Conservation (phyloP, 2,113 vertebrate genomes). For the Pleuronectes platessa region DNA sequence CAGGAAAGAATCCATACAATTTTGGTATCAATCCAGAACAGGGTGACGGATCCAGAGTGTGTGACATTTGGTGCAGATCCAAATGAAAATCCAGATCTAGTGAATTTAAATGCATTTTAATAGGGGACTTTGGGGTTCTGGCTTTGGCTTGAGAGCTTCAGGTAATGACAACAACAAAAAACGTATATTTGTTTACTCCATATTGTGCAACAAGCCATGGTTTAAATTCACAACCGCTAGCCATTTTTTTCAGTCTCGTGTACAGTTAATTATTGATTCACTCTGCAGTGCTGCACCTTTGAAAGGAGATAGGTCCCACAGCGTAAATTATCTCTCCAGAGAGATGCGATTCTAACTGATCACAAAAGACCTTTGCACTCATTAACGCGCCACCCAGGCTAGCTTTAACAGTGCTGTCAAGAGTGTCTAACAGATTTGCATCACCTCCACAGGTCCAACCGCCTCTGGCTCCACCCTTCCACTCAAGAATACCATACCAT, state of each 20-base stretch:
- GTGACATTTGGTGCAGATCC: no score
- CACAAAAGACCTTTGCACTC: conserved; percentile 57
- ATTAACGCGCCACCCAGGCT: conserved; percentile 20
- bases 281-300: not conserved
- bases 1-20: not conserved
- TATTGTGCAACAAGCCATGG: not conserved
- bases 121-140: no score
- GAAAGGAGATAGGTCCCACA: conserved; percentile 8
- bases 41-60: no score
- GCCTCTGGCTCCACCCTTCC: conserved; percentile 26
- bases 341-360: conserved; percentile 41
- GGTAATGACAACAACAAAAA: not conserved
- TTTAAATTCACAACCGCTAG: not conserved
- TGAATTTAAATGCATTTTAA: no score
- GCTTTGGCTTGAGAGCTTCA: no score
- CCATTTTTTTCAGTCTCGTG: not conserved
- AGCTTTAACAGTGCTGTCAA: conserved; percentile 27
- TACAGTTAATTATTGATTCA: conserved; percentile 36
- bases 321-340: conserved; percentile 43
- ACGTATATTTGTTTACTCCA: not conserved
- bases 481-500: conserved; percentile 25
- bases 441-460: conserved; percentile 57
- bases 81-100: no score
- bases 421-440: conserved; percentile 57
- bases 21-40: not conserved